These are phyloP conservation scores for Ecdyonurus torrentis DNA, from an alignment of 2,888 invertebrate species.

Conservation along the genomic window DNA sequence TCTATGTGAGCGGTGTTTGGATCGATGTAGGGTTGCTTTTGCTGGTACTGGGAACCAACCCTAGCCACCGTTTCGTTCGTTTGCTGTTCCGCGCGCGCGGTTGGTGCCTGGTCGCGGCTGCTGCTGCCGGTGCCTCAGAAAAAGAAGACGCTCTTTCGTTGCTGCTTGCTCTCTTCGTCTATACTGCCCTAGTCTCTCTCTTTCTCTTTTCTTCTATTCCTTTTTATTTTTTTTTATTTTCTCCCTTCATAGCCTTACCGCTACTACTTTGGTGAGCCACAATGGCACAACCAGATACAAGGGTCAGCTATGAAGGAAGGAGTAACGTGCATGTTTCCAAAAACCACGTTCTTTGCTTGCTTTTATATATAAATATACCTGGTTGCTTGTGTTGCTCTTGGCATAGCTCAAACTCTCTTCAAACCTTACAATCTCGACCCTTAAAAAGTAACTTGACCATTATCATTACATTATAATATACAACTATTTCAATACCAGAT, in stretches of 20 bases:
- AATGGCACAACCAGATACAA: not conserved
- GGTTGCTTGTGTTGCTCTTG: no score
- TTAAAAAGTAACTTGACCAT: not conserved
- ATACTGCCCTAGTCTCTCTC: not conserved
- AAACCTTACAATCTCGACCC: no score
- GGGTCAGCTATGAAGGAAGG: not conserved
- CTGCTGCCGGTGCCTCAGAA: not conserved
- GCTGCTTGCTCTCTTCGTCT: not conserved
- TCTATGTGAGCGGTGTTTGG: not conserved
- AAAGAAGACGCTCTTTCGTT: not conserved
- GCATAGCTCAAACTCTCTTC: no score
- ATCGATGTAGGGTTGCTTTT: not conserved
- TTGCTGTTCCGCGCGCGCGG: not conserved
- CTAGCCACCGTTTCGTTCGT: not conserved
- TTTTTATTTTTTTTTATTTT: not conserved
- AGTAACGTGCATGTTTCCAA: not conserved
- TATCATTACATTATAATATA: not conserved
- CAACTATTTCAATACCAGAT: no score
- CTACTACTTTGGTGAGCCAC: not conserved
- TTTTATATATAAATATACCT: no score
- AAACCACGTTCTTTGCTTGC: no score
- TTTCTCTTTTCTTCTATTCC: not conserved
- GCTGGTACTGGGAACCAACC: not conserved
- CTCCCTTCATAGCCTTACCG: not conserved
- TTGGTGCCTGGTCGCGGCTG: not conserved